phyloP scores from a whole-genome alignment of 2,113 vertebrate species.

The Python bivittatus region DNA sequence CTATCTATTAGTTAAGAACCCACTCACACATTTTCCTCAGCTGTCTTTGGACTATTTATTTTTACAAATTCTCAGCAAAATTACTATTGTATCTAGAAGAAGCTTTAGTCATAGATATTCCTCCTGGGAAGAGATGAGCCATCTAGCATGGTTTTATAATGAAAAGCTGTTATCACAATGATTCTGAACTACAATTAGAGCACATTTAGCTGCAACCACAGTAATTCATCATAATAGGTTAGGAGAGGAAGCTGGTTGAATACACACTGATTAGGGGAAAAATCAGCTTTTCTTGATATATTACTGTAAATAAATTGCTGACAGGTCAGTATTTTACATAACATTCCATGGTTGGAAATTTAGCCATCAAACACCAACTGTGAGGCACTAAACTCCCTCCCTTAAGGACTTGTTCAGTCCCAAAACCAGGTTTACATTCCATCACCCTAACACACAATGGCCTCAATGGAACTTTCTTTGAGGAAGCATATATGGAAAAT shows the following conservation, averaged over 20 bases:
- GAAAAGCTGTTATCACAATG: constrained; percentile 49
- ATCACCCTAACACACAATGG: not conserved
- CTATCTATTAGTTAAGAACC: not conserved
- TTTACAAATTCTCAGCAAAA: constrained; percentile 7
- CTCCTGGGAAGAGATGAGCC: constrained; percentile 2
- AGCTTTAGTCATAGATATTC: constrained; percentile 25
- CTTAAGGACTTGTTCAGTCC: accelerated
- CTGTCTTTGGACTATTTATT: not conserved
- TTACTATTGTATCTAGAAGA: constrained; percentile 17
- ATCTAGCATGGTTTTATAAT: not conserved
- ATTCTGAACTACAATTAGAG: constrained; percentile 44
- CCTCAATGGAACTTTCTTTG: not conserved
- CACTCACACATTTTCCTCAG: not conserved
- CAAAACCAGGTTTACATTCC: not conserved
- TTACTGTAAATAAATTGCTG: constrained; percentile 39
- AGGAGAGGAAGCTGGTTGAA: constrained; percentile 31
- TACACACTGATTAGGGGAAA: constrained; percentile 23
- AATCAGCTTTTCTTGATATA: constrained; percentile 28
- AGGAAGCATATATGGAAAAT: not conserved
- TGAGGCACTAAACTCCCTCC: not conserved
- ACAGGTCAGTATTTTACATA: constrained; percentile 25
- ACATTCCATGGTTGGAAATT: constrained; percentile 15
- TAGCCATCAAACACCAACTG: not conserved
- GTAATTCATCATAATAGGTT: constrained; percentile 33
- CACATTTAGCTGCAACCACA: constrained; percentile 43